phyloP scores from a whole-genome alignment of 2,888 invertebrate genomes.

The Diaphora mendica region DNA sequence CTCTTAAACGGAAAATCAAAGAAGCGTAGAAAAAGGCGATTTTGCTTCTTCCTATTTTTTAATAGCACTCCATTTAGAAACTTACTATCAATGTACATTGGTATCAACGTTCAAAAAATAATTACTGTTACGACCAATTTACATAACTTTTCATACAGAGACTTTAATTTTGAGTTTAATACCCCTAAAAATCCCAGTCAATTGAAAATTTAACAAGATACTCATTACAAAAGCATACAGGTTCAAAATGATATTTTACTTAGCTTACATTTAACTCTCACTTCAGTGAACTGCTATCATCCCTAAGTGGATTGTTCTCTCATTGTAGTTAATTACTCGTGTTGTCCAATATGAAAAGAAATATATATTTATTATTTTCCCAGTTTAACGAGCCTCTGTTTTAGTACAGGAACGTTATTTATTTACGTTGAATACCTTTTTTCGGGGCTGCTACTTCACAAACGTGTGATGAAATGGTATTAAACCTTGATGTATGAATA shows the following conservation, averaged over 20 bases:
- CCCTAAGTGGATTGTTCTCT: constrained; percentile 19
- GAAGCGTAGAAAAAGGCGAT: constrained; percentile 36
- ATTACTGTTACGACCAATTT: no score
- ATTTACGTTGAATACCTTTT: background rate
- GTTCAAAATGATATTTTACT: background rate
- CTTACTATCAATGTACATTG: background rate
- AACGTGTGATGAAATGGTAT: background rate
- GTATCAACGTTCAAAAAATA: background rate
- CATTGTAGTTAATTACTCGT: constrained; percentile 30
- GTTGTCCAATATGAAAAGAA: constrained; percentile 35
- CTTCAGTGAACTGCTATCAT: constrained; percentile 18
- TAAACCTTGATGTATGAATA: background rate
- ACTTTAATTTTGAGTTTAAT: background rate
- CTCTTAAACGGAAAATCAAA: constrained; percentile 55
- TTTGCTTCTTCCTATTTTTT: constrained; percentile 38
- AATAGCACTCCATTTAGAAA: background rate
- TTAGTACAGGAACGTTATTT: background rate
- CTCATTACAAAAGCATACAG: background rate
- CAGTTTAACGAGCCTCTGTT: background rate
- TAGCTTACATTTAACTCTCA: constrained; percentile 5
- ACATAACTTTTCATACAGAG: background rate
- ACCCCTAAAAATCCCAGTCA: no score
- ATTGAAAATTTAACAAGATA: no score
- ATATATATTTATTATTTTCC: constrained; percentile 17
- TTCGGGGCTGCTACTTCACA: background rate